phyloP scores from a whole-genome alignment of 2,797 vertebrate genomes.

The Champsocephalus gunnari region DNA sequence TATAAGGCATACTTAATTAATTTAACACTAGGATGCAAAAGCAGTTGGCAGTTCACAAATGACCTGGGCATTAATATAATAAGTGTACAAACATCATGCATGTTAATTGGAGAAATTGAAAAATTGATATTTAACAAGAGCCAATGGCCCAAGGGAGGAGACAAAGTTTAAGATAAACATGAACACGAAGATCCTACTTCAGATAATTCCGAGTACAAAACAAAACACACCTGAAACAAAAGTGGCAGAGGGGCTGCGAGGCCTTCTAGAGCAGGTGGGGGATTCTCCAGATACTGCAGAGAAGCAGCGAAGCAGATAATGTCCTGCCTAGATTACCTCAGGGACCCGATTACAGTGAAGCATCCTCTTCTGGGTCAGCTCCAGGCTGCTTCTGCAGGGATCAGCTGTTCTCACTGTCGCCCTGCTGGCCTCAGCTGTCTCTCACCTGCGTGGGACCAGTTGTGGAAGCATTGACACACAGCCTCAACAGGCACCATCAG shows the following conservation, averaged over 20 bases:
- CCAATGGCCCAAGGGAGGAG: slow-evolving; percentile 8
- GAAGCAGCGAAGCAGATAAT: slow-evolving; percentile 76
- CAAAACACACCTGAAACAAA: slow-evolving; percentile 37
- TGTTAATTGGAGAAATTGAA: slow-evolving; percentile 29
- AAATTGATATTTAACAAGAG: neutral
- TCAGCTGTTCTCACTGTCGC: slow-evolving; percentile 70
- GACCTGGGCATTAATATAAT: slow-evolving; percentile 41
- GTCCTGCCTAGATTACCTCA: slow-evolving; percentile 78
- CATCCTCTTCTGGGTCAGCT: slow-evolving; percentile 77
- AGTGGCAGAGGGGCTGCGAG: slow-evolving; percentile 57
- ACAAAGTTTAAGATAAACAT: slow-evolving; percentile 20
- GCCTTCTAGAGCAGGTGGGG: slow-evolving; percentile 70
- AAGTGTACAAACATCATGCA: slow-evolving; percentile 25
- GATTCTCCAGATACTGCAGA: slow-evolving; percentile 72
- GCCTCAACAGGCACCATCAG: slow-evolving; percentile 5
- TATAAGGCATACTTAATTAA: slow-evolving; percentile 32
- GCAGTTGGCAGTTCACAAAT: slow-evolving; percentile 27
- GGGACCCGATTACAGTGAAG: slow-evolving; percentile 76
- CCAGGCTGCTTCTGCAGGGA: slow-evolving; percentile 70
- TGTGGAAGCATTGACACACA: slow-evolving; percentile 24
- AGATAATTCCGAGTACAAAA: slow-evolving; percentile 30
- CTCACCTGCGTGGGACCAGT: slow-evolving; percentile 76
- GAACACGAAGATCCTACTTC: slow-evolving; percentile 22
- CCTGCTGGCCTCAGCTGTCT: slow-evolving; percentile 78
- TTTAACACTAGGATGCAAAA: slow-evolving; percentile 48